Evolutionary conservation across 2,888 invertebrate species (phyloP).

Genomic region (Tipula confusa): DNA sequence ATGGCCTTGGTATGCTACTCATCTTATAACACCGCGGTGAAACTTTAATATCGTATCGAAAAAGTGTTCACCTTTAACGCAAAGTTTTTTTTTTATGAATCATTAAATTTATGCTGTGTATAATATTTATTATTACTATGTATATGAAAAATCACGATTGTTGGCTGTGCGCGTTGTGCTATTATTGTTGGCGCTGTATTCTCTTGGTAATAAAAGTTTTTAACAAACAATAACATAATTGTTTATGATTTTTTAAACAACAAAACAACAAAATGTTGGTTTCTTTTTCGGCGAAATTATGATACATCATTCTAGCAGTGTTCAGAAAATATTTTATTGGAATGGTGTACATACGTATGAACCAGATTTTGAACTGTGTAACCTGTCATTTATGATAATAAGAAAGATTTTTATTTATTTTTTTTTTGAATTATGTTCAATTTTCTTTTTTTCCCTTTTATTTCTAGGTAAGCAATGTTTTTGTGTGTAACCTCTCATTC

Average conservation of each 20-base stretch:
- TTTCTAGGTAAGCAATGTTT: not conserved
- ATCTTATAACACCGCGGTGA: not conserved
- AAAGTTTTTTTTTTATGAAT: not conserved
- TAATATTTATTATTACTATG: not conserved
- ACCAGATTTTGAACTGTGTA: not conserved
- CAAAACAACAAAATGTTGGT: not conserved
- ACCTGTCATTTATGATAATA: not conserved
- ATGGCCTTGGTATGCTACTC: not conserved
- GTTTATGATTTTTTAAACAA: constrained; percentile 12
- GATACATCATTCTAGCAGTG: not conserved
- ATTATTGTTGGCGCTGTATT: not conserved
- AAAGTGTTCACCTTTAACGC: not conserved
- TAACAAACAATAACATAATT: constrained; percentile 25
- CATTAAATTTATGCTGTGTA: not conserved
- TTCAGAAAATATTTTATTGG: not conserved
- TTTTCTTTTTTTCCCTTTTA: not conserved
- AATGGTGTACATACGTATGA: not conserved
- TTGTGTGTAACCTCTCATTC: not conserved
- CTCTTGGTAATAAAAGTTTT: constrained; percentile 12
- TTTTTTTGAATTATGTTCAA: not conserved
- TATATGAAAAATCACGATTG: not conserved
- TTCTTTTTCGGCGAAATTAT: not conserved
- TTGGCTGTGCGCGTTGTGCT: not conserved
- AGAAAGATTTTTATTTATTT: not conserved
- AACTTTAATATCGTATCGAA: not conserved